Conservation (phyloP, 1,140 invertebrate species). For the Choristoneura fumiferana region DNA sequence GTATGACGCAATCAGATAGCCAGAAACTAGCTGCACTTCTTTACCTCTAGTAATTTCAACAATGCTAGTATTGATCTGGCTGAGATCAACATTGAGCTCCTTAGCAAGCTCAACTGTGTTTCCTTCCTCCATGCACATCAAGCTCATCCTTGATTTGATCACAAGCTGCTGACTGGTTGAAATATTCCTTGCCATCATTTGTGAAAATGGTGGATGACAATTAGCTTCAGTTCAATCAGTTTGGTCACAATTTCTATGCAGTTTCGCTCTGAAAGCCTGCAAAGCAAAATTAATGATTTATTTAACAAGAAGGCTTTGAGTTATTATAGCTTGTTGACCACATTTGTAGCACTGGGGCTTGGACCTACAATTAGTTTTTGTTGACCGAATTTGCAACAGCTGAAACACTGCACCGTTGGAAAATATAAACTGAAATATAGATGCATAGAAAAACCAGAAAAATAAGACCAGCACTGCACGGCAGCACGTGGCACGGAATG, state of each 20-base stretch:
- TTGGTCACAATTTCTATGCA: constrained; percentile 97
- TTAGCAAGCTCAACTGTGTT: constrained; percentile 94
- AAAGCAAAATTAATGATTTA: too few relatives aligned
- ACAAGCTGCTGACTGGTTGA: constrained; percentile 94
- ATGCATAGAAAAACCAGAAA: too few relatives aligned
- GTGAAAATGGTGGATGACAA: constrained; percentile 98
- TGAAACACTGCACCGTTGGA: too few relatives aligned
- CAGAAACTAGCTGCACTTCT: constrained; percentile 87
- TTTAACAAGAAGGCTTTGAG: too few relatives aligned
- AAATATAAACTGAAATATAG: too few relatives aligned
- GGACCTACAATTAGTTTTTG: too few relatives aligned
- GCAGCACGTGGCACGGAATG: too few relatives aligned
- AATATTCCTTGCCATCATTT: constrained; percentile 97
- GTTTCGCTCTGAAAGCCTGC: constrained; percentile 96
- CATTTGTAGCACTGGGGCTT: too few relatives aligned
- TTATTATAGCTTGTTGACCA: too few relatives aligned
- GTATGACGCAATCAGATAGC: constrained; percentile 91
- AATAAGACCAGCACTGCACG: too few relatives aligned
- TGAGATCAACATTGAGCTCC: constrained; percentile 93
- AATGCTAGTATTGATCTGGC: constrained; percentile 84
- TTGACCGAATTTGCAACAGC: too few relatives aligned
- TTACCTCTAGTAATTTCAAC: constrained; percentile 82
- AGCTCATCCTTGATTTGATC: constrained; percentile 96
- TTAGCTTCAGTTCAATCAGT: constrained; percentile 90
- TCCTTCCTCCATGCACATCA: constrained; percentile 90